Conservation (phyloP, 2,113 vertebrate species). For the Ameiurus melas region DNA sequence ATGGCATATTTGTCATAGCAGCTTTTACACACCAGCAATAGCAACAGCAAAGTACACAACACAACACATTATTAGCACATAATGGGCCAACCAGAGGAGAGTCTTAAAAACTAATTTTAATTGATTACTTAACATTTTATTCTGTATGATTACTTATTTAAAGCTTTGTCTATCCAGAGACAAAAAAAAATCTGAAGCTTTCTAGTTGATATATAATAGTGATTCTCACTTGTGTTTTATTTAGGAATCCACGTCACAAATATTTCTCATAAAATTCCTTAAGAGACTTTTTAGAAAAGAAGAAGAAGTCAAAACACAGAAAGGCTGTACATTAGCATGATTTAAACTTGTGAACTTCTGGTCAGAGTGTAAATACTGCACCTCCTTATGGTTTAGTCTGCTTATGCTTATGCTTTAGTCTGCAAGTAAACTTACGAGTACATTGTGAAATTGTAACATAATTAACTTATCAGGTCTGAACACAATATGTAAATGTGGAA, state of each 20-base stretch:
- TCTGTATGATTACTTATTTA: neutral
- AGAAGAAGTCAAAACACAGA: neutral
- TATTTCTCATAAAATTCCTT: neutral
- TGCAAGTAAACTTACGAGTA: neutral
- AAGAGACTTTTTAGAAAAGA: neutral
- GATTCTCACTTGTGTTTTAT: neutral
- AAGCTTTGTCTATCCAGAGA: neutral
- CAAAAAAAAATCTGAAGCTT: neutral
- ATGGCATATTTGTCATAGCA: slow-evolving; percentile 47
- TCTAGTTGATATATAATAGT: neutral
- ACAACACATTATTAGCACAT: neutral
- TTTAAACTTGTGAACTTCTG: neutral
- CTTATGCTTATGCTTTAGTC: neutral
- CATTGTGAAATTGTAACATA: neutral
- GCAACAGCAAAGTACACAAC: slow-evolving; percentile 26
- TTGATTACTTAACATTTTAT: neutral
- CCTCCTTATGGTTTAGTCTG: neutral
- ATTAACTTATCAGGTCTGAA: neutral
- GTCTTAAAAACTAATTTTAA: neutral
- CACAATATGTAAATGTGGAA: neutral
- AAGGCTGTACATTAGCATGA: neutral
- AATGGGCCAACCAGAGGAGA: neutral
- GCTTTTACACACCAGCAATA: neutral
- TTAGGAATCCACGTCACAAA: neutral
- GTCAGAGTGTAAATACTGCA: neutral